phyloP scores from a whole-genome alignment of 1,140 invertebrate species.

The Drosophila willistoni region DNA sequence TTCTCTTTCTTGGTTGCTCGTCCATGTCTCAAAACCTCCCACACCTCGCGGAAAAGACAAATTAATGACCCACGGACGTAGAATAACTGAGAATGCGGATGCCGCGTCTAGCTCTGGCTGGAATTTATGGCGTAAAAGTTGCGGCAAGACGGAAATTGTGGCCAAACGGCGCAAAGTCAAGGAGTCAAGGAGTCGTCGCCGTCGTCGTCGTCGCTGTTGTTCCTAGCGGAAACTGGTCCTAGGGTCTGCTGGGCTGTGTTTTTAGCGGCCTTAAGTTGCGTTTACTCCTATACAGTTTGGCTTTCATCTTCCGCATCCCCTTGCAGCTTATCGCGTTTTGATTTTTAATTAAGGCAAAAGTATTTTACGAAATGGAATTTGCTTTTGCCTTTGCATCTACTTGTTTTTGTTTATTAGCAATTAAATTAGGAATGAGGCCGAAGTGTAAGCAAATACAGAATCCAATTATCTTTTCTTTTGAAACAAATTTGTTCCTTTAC shows the following conservation, averaged over 20 bases:
- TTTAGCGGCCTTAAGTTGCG: conserved; percentile 8
- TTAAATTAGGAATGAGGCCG: conserved; percentile 69
- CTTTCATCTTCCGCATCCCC: conserved; percentile 51
- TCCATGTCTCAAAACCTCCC: background rate
- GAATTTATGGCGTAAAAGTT: conserved; percentile 70
- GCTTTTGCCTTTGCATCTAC: background rate
- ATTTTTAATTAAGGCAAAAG: conserved; percentile 78
- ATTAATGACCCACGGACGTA: conserved; percentile 69
- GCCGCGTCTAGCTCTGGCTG: conserved; percentile 63
- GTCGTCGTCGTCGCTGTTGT: background rate
- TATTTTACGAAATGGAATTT: conserved; percentile 68
- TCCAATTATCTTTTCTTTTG: conserved; percentile 62
- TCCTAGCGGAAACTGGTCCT: background rate
- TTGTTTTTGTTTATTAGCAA: conserved; percentile 61
- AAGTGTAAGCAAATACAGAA: conserved; percentile 36
- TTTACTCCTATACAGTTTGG: conserved; percentile 8
- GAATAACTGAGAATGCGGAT: conserved; percentile 39
- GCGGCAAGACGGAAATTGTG: conserved; percentile 67
- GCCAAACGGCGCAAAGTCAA: conserved; percentile 61
- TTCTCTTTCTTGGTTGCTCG: no score
- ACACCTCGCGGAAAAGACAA: conserved; percentile 58
- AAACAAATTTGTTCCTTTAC: conserved; percentile 25
- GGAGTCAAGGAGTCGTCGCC: conserved; percentile 32
- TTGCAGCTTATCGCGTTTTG: conserved; percentile 71
- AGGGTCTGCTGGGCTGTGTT: conserved; percentile 13